Evolutionary conservation across 1,140 invertebrate genomes (phyloP).

Genomic region (Zophobas morio): DNA sequence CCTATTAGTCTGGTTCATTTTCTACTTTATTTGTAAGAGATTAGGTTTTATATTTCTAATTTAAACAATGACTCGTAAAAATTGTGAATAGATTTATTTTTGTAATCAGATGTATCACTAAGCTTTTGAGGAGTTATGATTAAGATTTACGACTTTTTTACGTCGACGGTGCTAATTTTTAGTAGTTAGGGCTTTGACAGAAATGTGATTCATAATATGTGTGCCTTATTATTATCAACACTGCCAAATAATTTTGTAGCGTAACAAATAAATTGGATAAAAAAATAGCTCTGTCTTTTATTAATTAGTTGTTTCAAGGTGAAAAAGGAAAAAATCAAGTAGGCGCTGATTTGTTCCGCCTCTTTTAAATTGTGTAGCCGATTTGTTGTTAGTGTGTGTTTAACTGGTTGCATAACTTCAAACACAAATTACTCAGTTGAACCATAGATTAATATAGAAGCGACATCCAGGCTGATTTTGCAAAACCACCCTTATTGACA

Average conservation of each 20-base stretch:
- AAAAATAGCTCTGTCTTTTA: no score
- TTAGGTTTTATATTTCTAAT: slow-evolving; percentile 15
- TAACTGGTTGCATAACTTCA: no score
- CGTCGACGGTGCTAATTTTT: slow-evolving; percentile 24
- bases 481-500: no score
- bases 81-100: slow-evolving; percentile 24
- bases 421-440: no score
- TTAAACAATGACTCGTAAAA: slow-evolving; percentile 4
- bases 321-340: no score
- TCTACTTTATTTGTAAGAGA: slow-evolving; percentile 11
- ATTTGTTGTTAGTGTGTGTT: no score
- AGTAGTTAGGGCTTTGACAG: slow-evolving; percentile 27
- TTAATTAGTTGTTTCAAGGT: no score
- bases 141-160: slow-evolving; percentile 23
- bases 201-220: slow-evolving; percentile 38
- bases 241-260: slow-evolving; percentile 34
- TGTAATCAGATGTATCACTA: not conserved
- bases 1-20: slow-evolving; percentile 22
- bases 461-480: no score
- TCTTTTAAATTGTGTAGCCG: no score
- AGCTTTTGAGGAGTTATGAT: slow-evolving; percentile 14
- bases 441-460: no score
- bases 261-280: slow-evolving; percentile 8
- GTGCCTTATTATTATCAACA: slow-evolving; percentile 30
- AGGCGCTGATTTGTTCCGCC: no score